Evolutionary conservation across 2,113 vertebrate species (phyloP), one percentile per base, ranked within the genome.

Genomic region (Laterallus jamaicensis): DNA sequence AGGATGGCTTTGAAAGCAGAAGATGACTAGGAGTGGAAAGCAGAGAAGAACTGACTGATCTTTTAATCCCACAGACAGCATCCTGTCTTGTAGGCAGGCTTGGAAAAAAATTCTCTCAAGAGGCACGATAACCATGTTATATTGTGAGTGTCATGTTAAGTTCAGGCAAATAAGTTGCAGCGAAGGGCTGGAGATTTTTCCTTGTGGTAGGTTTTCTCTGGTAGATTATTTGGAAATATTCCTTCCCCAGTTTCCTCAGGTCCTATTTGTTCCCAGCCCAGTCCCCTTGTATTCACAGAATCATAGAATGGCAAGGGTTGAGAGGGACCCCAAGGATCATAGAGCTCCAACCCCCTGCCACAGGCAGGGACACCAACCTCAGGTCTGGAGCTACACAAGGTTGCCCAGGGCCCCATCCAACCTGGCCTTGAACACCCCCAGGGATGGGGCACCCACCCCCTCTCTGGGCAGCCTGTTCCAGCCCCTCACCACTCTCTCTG

Each of bases 1-100:
- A 44, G 68, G 74, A 21, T 28, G 39, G 54, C 49, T 93, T 50
- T 80, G 74, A 84, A 76, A 90, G 82, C 78, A 90, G 88, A 74
- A 64, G 49, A 64, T 0, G 2, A 42, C 2, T 4, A 37, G 21
- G 81, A 81, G 25, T 71, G 63, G 75, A 59, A 63, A 71, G 75
- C 44, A 5, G 24, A 3, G 62, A 73, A 42, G 60, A 44, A 47
- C 64, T 8, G 40, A 67, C 77, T 69, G 58, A 52, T 74, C 64
- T 82, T 74, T 75, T 25, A 39, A 56, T 10, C 56, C 15, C 49
- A 15, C 54, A 66, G 52, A 7, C 39, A 25, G 82, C 63, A 39
- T 56, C 82, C 58, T 52, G 70, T 39, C 56, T 68, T 39, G 6
- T 7, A n/a, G 88, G 7, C 82, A n/a, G 20, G 8, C 29, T 21